Conservation (phyloP, 1,140 invertebrate genomes). For the Sarcophaga peregrina region DNA sequence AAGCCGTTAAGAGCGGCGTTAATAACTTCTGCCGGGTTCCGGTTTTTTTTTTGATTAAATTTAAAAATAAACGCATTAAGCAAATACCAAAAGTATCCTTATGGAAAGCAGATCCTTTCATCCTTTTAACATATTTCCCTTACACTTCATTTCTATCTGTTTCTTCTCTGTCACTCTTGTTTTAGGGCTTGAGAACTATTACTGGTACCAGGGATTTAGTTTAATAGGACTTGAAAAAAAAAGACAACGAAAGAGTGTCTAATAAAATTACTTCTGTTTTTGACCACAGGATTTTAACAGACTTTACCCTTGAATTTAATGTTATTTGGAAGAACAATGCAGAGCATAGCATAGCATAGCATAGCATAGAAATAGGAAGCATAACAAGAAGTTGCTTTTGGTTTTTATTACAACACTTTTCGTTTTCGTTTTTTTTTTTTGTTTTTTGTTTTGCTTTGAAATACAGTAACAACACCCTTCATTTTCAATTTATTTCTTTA, state of each 20-base stretch:
- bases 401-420: background rate
- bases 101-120: background rate
- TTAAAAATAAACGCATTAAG: background rate
- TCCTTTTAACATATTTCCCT: background rate
- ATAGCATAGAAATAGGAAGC: background rate
- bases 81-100: background rate
- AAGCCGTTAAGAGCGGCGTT: background rate
- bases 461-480: background rate
- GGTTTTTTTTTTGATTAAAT: background rate
- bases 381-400: background rate
- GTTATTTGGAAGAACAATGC: background rate
- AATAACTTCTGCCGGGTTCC: background rate
- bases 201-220: background rate
- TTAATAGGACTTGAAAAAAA: background rate
- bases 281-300: constrained; percentile 21
- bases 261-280: constrained; percentile 16
- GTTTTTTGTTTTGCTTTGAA: background rate
- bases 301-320: constrained; percentile 7
- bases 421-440: background rate
- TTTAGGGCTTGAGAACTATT: background rate
- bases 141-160: no score
- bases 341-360: no score
- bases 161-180: no score
- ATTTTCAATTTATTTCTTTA: constrained; percentile 18
- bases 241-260: background rate